A percentile compares a stretch with the other conserved stretches of the same genome.
These are phyloP conservation scores for Onthophagus taurus DNA, from an alignment of 1,140 invertebrate genomes.

Conservation along the genomic window DNA sequence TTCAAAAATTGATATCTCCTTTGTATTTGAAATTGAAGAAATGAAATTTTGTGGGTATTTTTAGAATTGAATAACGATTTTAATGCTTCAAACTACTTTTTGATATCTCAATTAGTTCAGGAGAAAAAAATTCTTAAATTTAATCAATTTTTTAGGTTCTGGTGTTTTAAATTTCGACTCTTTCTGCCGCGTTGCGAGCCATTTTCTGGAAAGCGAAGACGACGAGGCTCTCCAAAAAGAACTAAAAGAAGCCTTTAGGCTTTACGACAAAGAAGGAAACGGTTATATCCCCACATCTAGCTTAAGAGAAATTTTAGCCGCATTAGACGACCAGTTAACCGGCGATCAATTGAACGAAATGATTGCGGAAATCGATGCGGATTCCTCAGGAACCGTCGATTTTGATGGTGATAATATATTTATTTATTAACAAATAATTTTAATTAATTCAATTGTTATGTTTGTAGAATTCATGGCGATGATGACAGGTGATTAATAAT, in stretches of 20 bases:
- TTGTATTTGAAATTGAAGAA: no score
- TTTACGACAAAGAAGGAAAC: slow-evolving; percentile 68
- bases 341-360: slow-evolving; percentile 74
- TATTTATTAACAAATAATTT: background rate
- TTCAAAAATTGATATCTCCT: no score
- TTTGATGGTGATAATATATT: slow-evolving; percentile 57
- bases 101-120: no score
- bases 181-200: slow-evolving; percentile 57
- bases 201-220: slow-evolving; percentile 64
- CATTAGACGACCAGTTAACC: slow-evolving; percentile 70
- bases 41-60: no score
- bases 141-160: slow-evolving; percentile 49
- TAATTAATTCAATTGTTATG: slow-evolving; percentile 1
- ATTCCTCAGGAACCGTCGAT: slow-evolving; percentile 73
- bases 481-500: slow-evolving; percentile 58
- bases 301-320: slow-evolving; percentile 64
- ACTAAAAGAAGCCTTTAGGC: slow-evolving; percentile 63
- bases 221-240: slow-evolving; percentile 71
- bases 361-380: slow-evolving; percentile 76
- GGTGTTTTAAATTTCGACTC: slow-evolving; percentile 58
- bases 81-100: no score
- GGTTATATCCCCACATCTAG: slow-evolving; percentile 75
- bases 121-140: no score
- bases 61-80: no score
- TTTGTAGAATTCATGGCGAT: slow-evolving; percentile 61